Base-by-base conservation (phyloP, 2,888 invertebrate species). In the Nemotelus nigrinus region DNA sequence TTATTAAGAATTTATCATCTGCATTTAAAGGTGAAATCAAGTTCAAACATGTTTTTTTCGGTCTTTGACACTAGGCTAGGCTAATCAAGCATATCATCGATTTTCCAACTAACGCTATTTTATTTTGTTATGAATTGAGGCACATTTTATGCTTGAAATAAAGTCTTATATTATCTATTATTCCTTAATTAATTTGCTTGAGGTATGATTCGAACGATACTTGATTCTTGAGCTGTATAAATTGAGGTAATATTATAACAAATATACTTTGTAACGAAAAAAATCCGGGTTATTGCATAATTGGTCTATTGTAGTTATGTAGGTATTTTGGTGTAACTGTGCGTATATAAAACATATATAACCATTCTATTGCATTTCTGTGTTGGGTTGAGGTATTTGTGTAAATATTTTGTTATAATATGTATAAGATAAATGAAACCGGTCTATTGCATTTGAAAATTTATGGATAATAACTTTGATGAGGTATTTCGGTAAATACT, bases 251-350 rank as follows among this genome's bases (percentile, higher is more conserved):
- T 55, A 70, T 72, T 72, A 60, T 72, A 60, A 60, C 72, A 58
- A 72, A 58, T 72, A 72, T 60, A 10, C 60, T 74, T 63, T 74
- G 45, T 74, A 65, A 76, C 55, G 47, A 25, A 47, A 82, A 84
- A 83, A 84, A 83, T 82, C 81, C 82, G 82, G 83, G 83, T 84
- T 85, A 85, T 85, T 85, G 85, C 85, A 86, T 86, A 82, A 83
- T 86, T 86, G 83, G 85, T 86, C 83, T 85, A 84, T 80, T 86
- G 88, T 88, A 86, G 84, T 83, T 83, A 82, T 80, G 82, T 83
- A 80, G 80, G 80, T 81, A 79, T 81, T 76, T 83, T 82, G 83
- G 85, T 86, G 85, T 85, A 64, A 48, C 3, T 82, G 88, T 88
- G 88, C 88, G 50, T 79, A 79, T 45, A 75, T 87, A 85, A 7